Evolutionary conservation across 2,797 vertebrate genomes (phyloP).

Genomic region (Enteromius radiatus): DNA sequence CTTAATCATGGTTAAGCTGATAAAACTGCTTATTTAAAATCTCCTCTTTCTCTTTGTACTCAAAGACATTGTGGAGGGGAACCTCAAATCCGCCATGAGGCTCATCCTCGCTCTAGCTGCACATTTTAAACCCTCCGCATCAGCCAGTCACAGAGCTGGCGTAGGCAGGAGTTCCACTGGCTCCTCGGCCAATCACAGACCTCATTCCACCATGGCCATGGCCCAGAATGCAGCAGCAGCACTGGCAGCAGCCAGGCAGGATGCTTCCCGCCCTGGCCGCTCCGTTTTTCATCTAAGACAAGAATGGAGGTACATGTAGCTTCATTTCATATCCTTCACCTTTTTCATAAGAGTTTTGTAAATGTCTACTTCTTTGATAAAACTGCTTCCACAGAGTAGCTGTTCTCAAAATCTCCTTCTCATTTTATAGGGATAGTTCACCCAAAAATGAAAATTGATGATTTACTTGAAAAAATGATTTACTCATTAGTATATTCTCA

Average conservation of each 20-base stretch:
- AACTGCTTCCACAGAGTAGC: background rate
- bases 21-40: slow-evolving; percentile 11
- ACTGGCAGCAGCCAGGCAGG: slow-evolving; percentile 86
- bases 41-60: slow-evolving; percentile 24
- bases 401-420: background rate
- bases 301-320: slow-evolving; percentile 61
- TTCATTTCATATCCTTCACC: background rate
- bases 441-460: background rate
- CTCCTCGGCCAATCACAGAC: slow-evolving; percentile 75
- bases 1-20: slow-evolving; percentile 18
- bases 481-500: background rate
- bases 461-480: background rate
- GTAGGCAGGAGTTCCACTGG: slow-evolving; percentile 66
- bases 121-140: slow-evolving; percentile 91
- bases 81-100: slow-evolving; percentile 95
- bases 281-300: slow-evolving; percentile 81
- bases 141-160: slow-evolving; percentile 72
- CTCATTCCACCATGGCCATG: slow-evolving; percentile 87
- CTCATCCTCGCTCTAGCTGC: slow-evolving; percentile 94
- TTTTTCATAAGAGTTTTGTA: background rate
- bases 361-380: background rate
- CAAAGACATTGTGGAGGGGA: slow-evolving; percentile 94
- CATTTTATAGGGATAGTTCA: background rate
- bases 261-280: slow-evolving; percentile 81
- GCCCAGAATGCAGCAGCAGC: slow-evolving; percentile 88